Evolutionary conservation across 2,888 invertebrate genomes (phyloP).

Genomic region (Amiota mariae): DNA sequence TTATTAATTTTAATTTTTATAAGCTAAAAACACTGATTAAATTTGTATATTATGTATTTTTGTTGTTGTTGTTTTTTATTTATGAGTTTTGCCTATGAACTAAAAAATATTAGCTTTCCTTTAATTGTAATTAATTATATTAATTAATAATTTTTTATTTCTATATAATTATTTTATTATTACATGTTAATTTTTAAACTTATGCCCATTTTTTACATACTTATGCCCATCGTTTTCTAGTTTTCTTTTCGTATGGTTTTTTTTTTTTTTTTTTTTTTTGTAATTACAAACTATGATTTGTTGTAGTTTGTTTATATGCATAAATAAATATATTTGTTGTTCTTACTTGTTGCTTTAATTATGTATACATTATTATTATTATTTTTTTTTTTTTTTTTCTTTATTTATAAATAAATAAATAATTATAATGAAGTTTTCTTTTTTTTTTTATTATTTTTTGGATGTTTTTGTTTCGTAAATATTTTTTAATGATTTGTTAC

Average conservation of each 20-base stretch:
- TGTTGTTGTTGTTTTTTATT: background rate
- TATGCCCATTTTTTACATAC: slow-evolving; percentile 24
- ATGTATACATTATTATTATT: background rate
- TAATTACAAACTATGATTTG: slow-evolving; percentile 24
- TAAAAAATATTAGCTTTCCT: background rate
- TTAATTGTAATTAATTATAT: background rate
- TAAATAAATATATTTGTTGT: background rate
- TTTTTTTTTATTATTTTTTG: slow-evolving; percentile 36
- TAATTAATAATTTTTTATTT: background rate
- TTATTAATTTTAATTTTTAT: slow-evolving; percentile 6
- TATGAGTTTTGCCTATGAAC: background rate
- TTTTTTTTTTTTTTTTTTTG: slow-evolving; percentile 55
- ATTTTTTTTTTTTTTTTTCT: background rate
- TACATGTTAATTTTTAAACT: background rate
- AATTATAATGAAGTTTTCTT: slow-evolving; percentile 45
- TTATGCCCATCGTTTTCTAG: background rate
- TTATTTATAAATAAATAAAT: slow-evolving; percentile 24
- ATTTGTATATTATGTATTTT: background rate
- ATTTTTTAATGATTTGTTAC: background rate
- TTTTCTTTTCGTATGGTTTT: slow-evolving; percentile 1
- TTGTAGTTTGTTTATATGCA: slow-evolving; percentile 4
- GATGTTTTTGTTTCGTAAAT: background rate
- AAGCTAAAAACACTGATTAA: background rate
- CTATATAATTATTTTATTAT: background rate
- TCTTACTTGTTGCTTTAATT: background rate